Percentiles rank a stretch among this genome's conserved stretches.
Conservation (phyloP, 2,113 vertebrate species). For the Aythya baeri region DNA sequence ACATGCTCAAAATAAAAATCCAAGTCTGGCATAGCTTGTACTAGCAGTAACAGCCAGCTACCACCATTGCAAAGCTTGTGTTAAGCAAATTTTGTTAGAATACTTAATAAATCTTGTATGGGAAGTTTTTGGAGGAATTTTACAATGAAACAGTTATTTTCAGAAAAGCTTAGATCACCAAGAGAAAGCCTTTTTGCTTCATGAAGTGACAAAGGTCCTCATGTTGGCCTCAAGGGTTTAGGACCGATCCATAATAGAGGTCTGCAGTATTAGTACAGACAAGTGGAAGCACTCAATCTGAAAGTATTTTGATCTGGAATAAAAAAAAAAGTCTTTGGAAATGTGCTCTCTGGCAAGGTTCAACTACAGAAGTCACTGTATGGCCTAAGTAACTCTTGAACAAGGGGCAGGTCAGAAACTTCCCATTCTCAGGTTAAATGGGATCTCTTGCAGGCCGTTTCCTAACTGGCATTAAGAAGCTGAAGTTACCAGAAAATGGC, state of each 20-base stretch:
- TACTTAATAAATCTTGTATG: not conserved
- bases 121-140: not conserved
- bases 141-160: not conserved
- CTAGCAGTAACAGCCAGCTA: not conserved
- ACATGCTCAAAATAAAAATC: not conserved
- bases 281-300: not conserved
- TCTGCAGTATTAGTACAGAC: not conserved
- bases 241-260: not conserved
- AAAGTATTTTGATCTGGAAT: not conserved
- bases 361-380: not conserved
- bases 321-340: not conserved
- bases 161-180: not conserved
- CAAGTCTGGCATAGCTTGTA: not conserved
- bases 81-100: not conserved
- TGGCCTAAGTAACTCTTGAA: not conserved
- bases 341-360: not conserved
- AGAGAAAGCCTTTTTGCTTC: not conserved
- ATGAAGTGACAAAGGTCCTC: not conserved
- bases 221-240: not conserved
- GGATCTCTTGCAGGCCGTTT: not conserved
- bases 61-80: not conserved
- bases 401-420: not conserved
- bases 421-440: not conserved
- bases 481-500: not conserved
- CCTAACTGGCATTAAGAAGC: not conserved